phyloP scores from a whole-genome alignment of 2,797 vertebrate genomes.

The Acropternis orthonyx region DNA sequence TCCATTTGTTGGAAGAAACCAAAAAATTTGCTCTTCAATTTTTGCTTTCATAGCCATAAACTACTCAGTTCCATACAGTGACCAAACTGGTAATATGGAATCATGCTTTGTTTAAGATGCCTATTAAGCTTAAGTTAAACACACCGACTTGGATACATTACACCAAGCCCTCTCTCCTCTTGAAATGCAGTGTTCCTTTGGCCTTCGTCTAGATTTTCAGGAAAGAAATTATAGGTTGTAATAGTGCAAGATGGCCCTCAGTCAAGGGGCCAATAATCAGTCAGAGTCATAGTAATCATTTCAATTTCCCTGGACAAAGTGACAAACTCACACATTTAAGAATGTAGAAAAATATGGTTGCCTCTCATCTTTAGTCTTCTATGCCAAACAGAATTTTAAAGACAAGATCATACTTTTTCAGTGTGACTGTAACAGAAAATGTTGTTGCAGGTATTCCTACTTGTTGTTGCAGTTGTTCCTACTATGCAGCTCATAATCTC shows the following conservation, averaged over 20 bases:
- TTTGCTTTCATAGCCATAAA: not conserved
- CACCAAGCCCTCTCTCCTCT: not conserved
- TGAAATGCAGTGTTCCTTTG: not conserved
- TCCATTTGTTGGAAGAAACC: not conserved
- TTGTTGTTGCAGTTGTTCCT: not conserved
- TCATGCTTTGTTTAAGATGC: not conserved
- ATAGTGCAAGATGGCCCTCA: not conserved
- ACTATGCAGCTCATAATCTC: not conserved
- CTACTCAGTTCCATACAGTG: not conserved
- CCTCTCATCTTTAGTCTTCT: not conserved
- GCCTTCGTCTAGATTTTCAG: not conserved
- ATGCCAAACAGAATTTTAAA: not conserved
- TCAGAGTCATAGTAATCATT: fast-evolving
- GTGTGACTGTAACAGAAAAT: not conserved
- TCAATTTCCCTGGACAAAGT: not conserved
- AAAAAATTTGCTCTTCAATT: not conserved
- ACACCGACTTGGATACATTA: not conserved
- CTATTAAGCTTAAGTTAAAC: not conserved
- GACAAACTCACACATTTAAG: fast-evolving
- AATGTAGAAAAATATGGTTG: not conserved
- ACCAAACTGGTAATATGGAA: not conserved
- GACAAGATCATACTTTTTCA: not conserved
- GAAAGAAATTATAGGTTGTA: not conserved
- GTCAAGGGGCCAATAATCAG: not conserved
- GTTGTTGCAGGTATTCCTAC: not conserved